Evolutionary conservation across 1,140 invertebrate genomes (phyloP), one percentile per base, ranked within the genome.

Genomic region (Drosophila watanabei): DNA sequence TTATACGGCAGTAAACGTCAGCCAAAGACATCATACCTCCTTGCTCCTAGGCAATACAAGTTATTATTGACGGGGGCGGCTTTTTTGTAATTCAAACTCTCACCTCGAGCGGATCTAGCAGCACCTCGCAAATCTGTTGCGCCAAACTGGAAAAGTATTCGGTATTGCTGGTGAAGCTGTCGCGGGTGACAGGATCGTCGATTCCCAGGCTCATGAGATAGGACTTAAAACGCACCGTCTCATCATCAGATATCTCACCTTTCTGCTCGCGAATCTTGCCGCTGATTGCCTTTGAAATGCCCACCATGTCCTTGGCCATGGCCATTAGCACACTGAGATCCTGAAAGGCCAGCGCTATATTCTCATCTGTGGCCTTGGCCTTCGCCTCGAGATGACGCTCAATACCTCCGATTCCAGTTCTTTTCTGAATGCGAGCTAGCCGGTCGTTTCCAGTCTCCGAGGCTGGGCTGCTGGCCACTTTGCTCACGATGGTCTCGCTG

Each of bases 261-360:
- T 99, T 97, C 91, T 97, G 98, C 83, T 99, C 98, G 95, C 97
- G 94, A 83, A 99, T 98, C 95, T 98, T 99, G 63, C 95, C 95
- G 43, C 98, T 98, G 89, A 99, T 99, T 68, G 95, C 97, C 93
- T 98, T 98, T 1, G 98, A 98, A 77, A 99, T 94, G 4, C 94
- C 93, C 20, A 99, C 98, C 99, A 99, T 99, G 75, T 99, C 98
- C 94, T 99, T 98, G 6, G 99, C 98, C 95, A 98, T 98, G 63
- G 95, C 95, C 97, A 99, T 99, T 0, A 99, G 94, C 91, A 98
- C 86, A 87, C 95, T 97, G 20, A 99, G 95, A 94, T 99, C 99
- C 94, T 99, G 96, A 94, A 99, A 99, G 18, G 99, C 98, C 73
- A 96, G 94, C 30, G 95, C 96, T 81, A 99, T 99, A 93, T 97